Conservation (phyloP, 2,888 invertebrate species). For the Drosophila tanythrix region DNA sequence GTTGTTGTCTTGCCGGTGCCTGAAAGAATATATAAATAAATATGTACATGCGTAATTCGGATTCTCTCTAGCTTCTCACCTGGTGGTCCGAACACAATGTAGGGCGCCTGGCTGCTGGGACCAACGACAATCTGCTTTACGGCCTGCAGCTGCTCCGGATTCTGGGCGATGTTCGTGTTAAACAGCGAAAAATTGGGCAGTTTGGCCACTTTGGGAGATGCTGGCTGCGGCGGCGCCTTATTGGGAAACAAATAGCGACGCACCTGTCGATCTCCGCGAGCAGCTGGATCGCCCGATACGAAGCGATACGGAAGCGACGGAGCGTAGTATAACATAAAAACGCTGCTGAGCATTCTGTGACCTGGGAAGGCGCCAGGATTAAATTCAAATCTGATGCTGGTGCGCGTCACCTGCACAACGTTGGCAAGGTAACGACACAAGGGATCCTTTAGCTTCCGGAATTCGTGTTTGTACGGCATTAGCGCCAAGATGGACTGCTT, state of each 20-base stretch:
- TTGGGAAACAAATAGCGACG: slow-evolving; percentile 74
- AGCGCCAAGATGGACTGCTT: slow-evolving; percentile 50
- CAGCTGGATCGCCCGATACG: slow-evolving; percentile 72
- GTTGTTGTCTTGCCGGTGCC: slow-evolving; percentile 92
- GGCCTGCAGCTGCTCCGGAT: slow-evolving; percentile 88
- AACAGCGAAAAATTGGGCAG: slow-evolving; percentile 42
- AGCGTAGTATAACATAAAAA: slow-evolving; percentile 67
- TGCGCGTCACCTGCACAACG: slow-evolving; percentile 58
- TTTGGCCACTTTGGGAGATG: accelerated
- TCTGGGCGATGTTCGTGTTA: slow-evolving; percentile 85
- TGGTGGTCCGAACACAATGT: slow-evolving; percentile 95
- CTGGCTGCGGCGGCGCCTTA: neutral
- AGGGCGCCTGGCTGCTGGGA: slow-evolving; percentile 89
- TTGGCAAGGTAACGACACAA: slow-evolving; percentile 49
- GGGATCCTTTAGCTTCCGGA: slow-evolving; percentile 5
- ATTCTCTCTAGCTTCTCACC: slow-evolving; percentile 85
- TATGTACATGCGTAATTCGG: neutral
- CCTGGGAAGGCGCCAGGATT: neutral
- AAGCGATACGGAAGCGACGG: slow-evolving; percentile 68
- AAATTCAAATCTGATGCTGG: slow-evolving; percentile 42
- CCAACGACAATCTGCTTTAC: slow-evolving; percentile 89
- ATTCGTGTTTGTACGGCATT: slow-evolving; percentile 56
- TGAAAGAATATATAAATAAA: slow-evolving; percentile 64
- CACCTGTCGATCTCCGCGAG: slow-evolving; percentile 37
- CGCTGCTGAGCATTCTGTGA: neutral